Evolutionary conservation across 2,888 invertebrate species (phyloP).

Genomic region (Neoitamus cyanurus): DNA sequence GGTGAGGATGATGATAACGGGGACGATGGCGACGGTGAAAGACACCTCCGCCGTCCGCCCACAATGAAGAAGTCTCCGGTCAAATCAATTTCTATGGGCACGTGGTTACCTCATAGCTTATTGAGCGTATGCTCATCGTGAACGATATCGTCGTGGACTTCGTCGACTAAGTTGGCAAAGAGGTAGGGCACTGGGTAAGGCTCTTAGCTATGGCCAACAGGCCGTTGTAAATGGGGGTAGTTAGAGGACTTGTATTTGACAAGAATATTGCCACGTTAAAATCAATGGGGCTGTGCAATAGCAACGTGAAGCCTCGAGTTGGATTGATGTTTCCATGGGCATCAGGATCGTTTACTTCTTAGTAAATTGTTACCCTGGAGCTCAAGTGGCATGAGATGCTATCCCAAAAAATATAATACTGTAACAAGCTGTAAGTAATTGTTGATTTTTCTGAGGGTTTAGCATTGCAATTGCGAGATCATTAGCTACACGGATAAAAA

Average conservation of each 20-base stretch:
- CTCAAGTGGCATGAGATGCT: too few relatives aligned
- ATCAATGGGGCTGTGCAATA: not conserved
- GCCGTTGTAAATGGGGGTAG: not conserved
- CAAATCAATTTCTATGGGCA: conserved; percentile 14
- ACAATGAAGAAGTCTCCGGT: not conserved
- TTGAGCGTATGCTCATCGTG: not conserved
- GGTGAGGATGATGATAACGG: not conserved
- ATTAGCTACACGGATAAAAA: too few relatives aligned
- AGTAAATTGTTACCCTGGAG: too few relatives aligned
- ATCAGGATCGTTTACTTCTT: not conserved
- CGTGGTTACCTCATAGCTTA: conserved; percentile 11
- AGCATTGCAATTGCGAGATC: too few relatives aligned
- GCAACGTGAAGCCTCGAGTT: not conserved
- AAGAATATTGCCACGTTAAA: not conserved
- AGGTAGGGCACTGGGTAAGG: not conserved
- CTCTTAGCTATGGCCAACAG: not conserved
- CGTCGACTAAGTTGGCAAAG: not conserved
- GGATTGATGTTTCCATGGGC: not conserved
- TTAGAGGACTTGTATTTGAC: not conserved
- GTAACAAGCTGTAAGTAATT: too few relatives aligned
- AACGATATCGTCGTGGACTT: not conserved
- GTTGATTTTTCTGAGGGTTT: too few relatives aligned
- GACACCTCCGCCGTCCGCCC: not conserved
- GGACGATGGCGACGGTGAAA: not conserved
- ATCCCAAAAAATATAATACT: too few relatives aligned